Evolutionary conservation across 2,888 invertebrate genomes (phyloP), one percentile per base, ranked within the genome.

Genomic region (Parnassius glacialis): DNA sequence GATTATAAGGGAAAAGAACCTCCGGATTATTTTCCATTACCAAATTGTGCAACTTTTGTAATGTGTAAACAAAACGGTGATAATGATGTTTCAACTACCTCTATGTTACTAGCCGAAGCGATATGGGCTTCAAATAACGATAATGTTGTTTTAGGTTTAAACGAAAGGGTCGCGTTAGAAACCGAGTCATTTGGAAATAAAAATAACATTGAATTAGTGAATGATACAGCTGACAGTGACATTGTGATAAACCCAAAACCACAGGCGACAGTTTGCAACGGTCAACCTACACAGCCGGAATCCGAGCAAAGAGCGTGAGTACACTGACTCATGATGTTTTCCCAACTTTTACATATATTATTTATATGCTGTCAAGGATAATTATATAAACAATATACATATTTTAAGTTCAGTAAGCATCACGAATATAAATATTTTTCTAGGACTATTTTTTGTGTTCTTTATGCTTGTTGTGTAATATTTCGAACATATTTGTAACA

Each of bases 231-330:
- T 48, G 12, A 13, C 13, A 25, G 52, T 57, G 53, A 53, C 44
- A 57, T 53, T 57, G 62, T 50, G 57, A 53, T 57, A 53, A 62
- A 62, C 10, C 53, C 53, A 13, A 62, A 53, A 34, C 9, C 34
- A 50, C 25, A 53, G 48, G n/a, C 11, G 57, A 53, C 57, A 1
- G 42, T 48, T 53, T 53, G 12, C 61, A 53, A 61, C 25, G 52
- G 42, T 10, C 62, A 57, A 57, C 71, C 69, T 62, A 69, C 67
- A 64, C 66, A 55, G 16, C 67, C 67, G 57, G 69, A 71, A 58
- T 60, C 67, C 55, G 70, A 72, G 63, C 67, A 67, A 67, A 64
- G 44, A 58, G 70, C 61, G 80, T 81, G 71, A 81, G 77, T 76
- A 73, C 62, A 43, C 50, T 60, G 60, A 60, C 53, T 60, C 60